phyloP scores from a whole-genome alignment of 2,888 invertebrate species.

The Eupithecia dodoneata region DNA sequence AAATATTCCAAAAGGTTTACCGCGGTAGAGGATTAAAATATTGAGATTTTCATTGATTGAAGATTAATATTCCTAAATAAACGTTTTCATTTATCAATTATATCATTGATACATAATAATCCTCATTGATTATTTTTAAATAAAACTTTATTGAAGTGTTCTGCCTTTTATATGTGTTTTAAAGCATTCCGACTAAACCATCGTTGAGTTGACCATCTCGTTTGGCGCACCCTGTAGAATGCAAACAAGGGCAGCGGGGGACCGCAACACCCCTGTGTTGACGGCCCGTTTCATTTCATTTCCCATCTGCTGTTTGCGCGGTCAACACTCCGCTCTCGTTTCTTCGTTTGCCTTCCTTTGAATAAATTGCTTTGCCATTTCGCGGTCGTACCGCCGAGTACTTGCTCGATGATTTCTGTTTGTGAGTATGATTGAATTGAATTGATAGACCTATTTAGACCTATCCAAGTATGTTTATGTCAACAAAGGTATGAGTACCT shows the following conservation, averaged over 20 bases:
- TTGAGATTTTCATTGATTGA: neutral
- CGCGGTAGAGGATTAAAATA: neutral
- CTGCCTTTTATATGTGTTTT: neutral
- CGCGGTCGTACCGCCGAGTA: constrained; percentile 43
- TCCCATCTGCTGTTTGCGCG: constrained; percentile 70
- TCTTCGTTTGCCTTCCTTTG: constrained; percentile 55
- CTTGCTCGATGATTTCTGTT: constrained; percentile 15
- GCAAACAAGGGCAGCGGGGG: constrained; percentile 64
- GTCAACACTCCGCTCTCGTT: constrained; percentile 63
- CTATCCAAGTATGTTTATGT: too few relatives aligned
- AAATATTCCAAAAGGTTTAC: neutral
- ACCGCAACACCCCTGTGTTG: constrained; percentile 55
- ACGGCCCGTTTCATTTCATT: constrained; percentile 71
- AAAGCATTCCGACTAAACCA: neutral
- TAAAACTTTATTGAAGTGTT: neutral
- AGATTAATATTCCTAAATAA: neutral
- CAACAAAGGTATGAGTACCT: too few relatives aligned
- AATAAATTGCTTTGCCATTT: constrained; percentile 63
- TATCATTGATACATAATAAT: too few relatives aligned
- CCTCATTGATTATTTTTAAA: too few relatives aligned
- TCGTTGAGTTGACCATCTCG: neutral
- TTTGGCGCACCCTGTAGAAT: constrained; percentile 56
- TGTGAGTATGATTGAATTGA: constrained; percentile 11
- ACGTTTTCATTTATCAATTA: too few relatives aligned
- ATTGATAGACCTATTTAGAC: neutral